phyloP scores from a whole-genome alignment of 2,888 invertebrate species.

The Sicus ferrugineus region DNA sequence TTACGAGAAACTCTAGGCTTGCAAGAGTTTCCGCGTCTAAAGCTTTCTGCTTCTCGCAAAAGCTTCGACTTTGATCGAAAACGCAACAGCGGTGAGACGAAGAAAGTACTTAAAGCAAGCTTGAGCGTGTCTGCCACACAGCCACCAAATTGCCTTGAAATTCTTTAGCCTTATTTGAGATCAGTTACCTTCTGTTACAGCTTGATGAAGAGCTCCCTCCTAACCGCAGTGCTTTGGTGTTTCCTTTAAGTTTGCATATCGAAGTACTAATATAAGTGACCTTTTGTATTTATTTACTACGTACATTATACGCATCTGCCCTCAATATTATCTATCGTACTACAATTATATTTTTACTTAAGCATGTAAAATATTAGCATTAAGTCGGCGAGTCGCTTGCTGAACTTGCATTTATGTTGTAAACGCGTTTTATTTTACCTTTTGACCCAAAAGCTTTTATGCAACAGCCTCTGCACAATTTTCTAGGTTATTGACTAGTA shows the following conservation, averaged over 20 bases:
- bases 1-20: constrained; percentile 86
- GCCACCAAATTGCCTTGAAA: not conserved
- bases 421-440: too few species aligned
- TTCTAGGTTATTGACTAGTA: too few species aligned
- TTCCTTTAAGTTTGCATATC: not conserved
- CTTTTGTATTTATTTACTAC: too few species aligned
- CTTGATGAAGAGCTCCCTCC: not conserved
- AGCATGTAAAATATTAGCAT: not conserved
- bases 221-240: not conserved
- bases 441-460: too few species aligned
- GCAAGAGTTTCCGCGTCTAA: not conserved
- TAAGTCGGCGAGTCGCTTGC: not conserved
- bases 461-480: not conserved
- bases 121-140: not conserved
- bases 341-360: not conserved
- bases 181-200: too few species aligned
- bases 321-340: not conserved
- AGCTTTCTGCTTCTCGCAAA: not conserved
- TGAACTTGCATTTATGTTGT: not conserved
- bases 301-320: not conserved
- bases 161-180: too few species aligned
- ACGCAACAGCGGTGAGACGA: not conserved
- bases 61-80: too few species aligned
- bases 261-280: not conserved
- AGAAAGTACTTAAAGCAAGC: not conserved